A percentile compares a stretch with the other conserved stretches of the same genome.
These are phyloP conservation scores for Amphipoea lucens DNA, from an alignment of 2,888 invertebrate genomes.

Conservation along the genomic window DNA sequence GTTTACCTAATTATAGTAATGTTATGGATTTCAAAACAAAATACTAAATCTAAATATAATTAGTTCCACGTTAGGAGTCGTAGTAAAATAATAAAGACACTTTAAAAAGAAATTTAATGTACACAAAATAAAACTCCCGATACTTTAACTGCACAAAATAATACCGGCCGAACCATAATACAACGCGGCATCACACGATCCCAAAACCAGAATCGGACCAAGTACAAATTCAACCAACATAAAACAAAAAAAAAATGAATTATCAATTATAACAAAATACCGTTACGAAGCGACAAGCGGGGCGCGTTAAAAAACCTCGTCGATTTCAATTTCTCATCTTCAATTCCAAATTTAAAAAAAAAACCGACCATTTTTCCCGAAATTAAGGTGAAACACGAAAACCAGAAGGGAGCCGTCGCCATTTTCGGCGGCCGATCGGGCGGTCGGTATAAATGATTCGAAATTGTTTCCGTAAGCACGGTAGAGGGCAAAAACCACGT, in stretches of 20 bases:
- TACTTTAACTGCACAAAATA: background rate
- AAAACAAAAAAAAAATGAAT: slow-evolving; percentile 62
- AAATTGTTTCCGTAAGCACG: slow-evolving; percentile 88
- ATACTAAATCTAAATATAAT: too few relatives aligned
- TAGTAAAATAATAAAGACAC: background rate
- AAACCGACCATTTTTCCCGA: slow-evolving; percentile 77
- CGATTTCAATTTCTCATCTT: slow-evolving; percentile 83
- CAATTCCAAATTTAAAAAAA: slow-evolving; percentile 73
- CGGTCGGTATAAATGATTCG: slow-evolving; percentile 88
- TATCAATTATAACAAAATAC: slow-evolving; percentile 68
- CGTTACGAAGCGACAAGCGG: slow-evolving; percentile 70
- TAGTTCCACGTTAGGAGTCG: background rate
- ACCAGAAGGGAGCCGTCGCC: slow-evolving; percentile 75
- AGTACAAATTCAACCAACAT: slow-evolving; percentile 42
- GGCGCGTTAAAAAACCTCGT: slow-evolving; percentile 73
- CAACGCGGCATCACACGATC: slow-evolving; percentile 23
- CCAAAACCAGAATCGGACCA: slow-evolving; percentile 35
- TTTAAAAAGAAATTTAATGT: background rate
- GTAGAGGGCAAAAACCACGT: slow-evolving; percentile 87
- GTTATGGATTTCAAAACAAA: background rate
- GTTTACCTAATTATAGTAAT: background rate
- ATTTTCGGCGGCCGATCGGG: slow-evolving; percentile 82
- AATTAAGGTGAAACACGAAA: slow-evolving; percentile 84
- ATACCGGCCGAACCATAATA: slow-evolving; percentile 7
- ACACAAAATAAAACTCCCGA: background rate